These are phyloP conservation scores for Pegoplata infirma DNA, from an alignment of 2,888 invertebrate species.

Conservation along the genomic window DNA sequence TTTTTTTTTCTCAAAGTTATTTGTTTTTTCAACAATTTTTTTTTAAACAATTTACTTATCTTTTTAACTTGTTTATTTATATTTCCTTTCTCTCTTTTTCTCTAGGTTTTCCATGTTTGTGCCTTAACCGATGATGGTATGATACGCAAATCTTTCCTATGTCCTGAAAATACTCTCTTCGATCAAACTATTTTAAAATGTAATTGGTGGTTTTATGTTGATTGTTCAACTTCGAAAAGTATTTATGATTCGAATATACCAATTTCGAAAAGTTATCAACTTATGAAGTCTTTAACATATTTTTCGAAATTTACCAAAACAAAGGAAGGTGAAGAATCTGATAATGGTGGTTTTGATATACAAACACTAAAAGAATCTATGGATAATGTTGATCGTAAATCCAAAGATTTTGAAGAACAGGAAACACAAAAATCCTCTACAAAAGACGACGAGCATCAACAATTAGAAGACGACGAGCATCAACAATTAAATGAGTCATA, in stretches of 20 bases:
- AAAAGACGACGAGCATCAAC: constrained; percentile 46
- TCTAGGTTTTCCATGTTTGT: constrained; percentile 93
- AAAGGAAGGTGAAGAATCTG: constrained; percentile 66
- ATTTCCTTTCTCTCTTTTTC: background rate
- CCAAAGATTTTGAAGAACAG: constrained; percentile 79
- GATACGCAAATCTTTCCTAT: constrained; percentile 94
- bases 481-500: constrained; percentile 53
- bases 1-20: too few relatives aligned
- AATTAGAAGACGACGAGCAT: constrained; percentile 48
- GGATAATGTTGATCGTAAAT: constrained; percentile 79
- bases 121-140: constrained; percentile 92
- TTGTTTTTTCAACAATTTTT: too few relatives aligned
- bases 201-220: constrained; percentile 97
- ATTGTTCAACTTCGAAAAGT: constrained; percentile 88
- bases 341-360: constrained; percentile 69
- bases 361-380: constrained; percentile 72
- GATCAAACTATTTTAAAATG: constrained; percentile 94
- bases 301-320: constrained; percentile 90
- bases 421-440: constrained; percentile 25
- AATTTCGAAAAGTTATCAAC: constrained; percentile 93
- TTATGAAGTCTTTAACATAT: constrained; percentile 93
- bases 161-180: constrained; percentile 93
- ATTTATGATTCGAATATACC: constrained; percentile 94
- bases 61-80: background rate
- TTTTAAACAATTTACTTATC: too few relatives aligned